Conservation (phyloP, 2,888 invertebrate genomes). For the Laspeyria flexula region DNA sequence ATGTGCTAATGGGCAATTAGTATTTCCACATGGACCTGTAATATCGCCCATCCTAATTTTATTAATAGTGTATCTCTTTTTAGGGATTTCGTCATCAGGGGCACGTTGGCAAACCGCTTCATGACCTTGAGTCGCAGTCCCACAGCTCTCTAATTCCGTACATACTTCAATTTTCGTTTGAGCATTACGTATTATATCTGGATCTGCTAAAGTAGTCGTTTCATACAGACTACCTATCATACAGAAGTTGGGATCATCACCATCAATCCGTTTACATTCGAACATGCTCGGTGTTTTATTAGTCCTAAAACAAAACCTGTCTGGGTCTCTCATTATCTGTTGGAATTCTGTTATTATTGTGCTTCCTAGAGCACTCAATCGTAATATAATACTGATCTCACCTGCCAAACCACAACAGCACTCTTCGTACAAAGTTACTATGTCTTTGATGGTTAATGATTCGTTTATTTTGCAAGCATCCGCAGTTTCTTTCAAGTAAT, state of each 20-base stretch:
- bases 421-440: slow-evolving; percentile 57
- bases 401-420: slow-evolving; percentile 74
- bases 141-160: slow-evolving; percentile 74
- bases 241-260: slow-evolving; percentile 75
- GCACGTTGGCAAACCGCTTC: slow-evolving; percentile 50
- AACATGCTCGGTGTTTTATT: slow-evolving; percentile 79
- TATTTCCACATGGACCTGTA: slow-evolving; percentile 77
- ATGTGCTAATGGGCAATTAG: slow-evolving; percentile 74
- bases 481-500: slow-evolving; percentile 76
- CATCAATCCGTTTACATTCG: slow-evolving; percentile 71
- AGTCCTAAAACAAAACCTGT: slow-evolving; percentile 75
- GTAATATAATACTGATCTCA: slow-evolving; percentile 74
- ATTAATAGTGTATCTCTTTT: slow-evolving; percentile 65
- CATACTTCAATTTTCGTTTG: slow-evolving; percentile 72
- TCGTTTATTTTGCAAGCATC: slow-evolving; percentile 64
- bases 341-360: slow-evolving; percentile 79
- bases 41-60: slow-evolving; percentile 81
- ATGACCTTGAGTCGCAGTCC: slow-evolving; percentile 37
- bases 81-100: slow-evolving; percentile 10
- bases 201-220: slow-evolving; percentile 77
- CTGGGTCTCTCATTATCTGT: slow-evolving; percentile 71
- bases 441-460: slow-evolving; percentile 68
- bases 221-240: slow-evolving; percentile 78
- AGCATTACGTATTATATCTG: slow-evolving; percentile 57
- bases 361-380: slow-evolving; percentile 81